Conservation (phyloP, 2,888 invertebrate genomes). For the Eupithecia abbreviata region DNA sequence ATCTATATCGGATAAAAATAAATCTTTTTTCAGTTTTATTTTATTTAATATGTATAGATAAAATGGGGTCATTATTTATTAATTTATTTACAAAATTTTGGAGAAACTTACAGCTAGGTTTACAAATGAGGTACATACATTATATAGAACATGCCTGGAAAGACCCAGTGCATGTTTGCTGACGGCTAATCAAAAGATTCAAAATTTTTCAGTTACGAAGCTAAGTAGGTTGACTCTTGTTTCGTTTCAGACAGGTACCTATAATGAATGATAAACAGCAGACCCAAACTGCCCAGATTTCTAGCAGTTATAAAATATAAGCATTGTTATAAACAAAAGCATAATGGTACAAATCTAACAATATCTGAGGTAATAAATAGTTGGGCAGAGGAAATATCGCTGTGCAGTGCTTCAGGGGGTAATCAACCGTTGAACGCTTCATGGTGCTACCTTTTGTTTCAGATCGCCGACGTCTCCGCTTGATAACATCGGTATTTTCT, state of each 20-base stretch:
- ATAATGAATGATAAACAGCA: background rate
- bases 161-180: too few species aligned
- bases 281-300: constrained; percentile 1
- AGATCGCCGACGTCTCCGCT: constrained; percentile 49
- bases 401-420: constrained; percentile 56
- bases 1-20: too few species aligned
- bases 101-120: too few species aligned
- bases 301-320: constrained; percentile 7
- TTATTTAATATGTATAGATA: background rate
- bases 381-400: constrained; percentile 48
- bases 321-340: constrained; percentile 16
- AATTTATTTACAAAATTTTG: too few species aligned
- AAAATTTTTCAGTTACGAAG: too few species aligned
- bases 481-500: constrained; percentile 48
- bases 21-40: too few species aligned
- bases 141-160: too few species aligned
- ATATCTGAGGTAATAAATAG: constrained; percentile 51
- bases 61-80: background rate
- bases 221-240: too few species aligned
- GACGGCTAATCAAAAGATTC: too few species aligned
- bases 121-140: too few species aligned
- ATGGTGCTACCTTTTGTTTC: constrained; percentile 58
- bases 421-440: constrained; percentile 56
- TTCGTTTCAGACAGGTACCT: background rate
- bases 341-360: constrained; percentile 37